Conservation (phyloP, 2,113 vertebrate genomes). For the Pseudopodoces humilis region DNA sequence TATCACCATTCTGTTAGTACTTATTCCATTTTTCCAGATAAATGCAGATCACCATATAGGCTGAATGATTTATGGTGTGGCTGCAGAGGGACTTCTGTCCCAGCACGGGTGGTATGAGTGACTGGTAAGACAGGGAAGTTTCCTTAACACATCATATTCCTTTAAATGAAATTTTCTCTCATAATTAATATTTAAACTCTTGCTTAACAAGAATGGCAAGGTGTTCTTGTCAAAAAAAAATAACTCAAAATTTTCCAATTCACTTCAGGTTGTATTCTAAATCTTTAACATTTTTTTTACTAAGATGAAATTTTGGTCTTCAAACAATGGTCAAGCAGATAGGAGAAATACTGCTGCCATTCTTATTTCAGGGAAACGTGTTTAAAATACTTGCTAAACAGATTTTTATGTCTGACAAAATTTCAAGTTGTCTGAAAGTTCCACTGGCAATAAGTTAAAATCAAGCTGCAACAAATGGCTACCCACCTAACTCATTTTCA, state of each 20-base stretch:
- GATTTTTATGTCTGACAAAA: neutral
- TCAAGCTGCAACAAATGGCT: neutral
- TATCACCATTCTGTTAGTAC: neutral
- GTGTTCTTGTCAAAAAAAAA: neutral
- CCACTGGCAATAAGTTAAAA: neutral
- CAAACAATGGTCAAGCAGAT: neutral
- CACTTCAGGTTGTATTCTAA: neutral
- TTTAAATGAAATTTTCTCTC: neutral
- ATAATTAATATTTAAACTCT: neutral
- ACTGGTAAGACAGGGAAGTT: neutral
- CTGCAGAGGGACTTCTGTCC: neutral
- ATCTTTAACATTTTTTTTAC: neutral
- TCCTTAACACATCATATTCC: neutral
- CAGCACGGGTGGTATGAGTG: neutral
- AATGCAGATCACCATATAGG: neutral
- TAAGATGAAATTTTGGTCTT: neutral
- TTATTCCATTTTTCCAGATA: neutral
- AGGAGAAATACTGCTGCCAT: neutral
- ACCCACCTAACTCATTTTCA: neutral
- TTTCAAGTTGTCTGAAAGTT: neutral
- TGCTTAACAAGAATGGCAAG: neutral
- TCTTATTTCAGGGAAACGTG: neutral
- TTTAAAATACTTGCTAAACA: neutral
- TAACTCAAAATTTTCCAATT: neutral
- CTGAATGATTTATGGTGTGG: neutral